phyloP scores from a whole-genome alignment of 2,113 vertebrate genomes.

The Zosterops hypoxanthus region DNA sequence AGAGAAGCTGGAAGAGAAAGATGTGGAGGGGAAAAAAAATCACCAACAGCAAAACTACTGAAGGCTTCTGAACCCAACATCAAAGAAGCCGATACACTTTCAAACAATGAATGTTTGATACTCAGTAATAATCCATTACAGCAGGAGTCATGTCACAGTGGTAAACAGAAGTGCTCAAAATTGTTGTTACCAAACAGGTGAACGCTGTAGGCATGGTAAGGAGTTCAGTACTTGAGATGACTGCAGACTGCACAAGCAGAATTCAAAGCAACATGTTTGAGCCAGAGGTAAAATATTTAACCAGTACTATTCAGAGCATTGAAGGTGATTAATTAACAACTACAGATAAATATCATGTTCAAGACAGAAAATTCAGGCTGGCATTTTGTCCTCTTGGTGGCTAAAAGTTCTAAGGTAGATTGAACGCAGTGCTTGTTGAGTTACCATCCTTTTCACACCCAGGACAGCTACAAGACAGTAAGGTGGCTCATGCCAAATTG shows the following conservation, averaged over 20 bases:
- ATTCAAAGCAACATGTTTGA: neutral
- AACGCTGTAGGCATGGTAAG: neutral
- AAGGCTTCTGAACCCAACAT: neutral
- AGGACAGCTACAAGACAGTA: neutral
- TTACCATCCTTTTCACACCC: neutral
- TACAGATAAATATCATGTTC: neutral
- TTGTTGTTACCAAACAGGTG: neutral
- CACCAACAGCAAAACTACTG: neutral
- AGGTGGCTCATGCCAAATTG: neutral
- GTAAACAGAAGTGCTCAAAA: neutral
- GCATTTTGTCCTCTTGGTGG: neutral
- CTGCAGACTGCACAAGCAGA: neutral
- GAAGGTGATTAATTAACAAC: neutral
- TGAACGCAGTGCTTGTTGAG: neutral
- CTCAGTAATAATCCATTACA: neutral
- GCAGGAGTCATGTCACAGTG: neutral
- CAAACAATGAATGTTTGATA: neutral
- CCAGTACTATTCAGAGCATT: neutral
- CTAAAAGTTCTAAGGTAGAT: neutral
- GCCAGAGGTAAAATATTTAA: conserved; percentile 16
- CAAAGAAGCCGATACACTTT: neutral
- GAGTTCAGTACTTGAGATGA: neutral
- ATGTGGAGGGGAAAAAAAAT: fast-evolving
- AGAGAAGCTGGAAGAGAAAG: neutral
- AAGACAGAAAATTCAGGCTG: neutral